These are phyloP conservation scores for Sciurus vulgaris DNA, from an alignment of 2,797 vertebrate genomes.

Conservation along the genomic window DNA sequence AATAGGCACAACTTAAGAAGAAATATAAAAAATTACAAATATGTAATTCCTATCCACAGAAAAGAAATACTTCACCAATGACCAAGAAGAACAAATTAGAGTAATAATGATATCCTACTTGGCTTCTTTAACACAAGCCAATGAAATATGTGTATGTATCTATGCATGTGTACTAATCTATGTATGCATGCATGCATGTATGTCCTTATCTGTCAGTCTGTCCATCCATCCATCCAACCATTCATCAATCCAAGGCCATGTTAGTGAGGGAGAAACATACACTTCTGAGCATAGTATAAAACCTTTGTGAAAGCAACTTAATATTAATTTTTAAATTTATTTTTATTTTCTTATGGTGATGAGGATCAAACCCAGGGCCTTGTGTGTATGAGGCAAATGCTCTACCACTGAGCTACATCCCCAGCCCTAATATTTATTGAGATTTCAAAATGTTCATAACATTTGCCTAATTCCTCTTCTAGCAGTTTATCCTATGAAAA, in stretches of 20 bases:
- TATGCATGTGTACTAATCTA: background rate
- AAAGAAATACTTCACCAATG: slow-evolving; percentile 21
- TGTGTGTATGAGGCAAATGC: no score
- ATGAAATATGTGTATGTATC: background rate
- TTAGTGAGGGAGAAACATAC: background rate
- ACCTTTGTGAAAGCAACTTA: background rate
- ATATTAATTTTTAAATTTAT: no score
- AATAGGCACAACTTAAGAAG: slow-evolving; percentile 32
- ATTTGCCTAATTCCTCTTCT: background rate
- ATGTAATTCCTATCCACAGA: slow-evolving; percentile 20
- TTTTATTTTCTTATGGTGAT: no score
- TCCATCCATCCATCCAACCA: background rate
- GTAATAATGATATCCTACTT: background rate
- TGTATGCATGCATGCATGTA: background rate
- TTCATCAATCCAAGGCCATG: background rate
- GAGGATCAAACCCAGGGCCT: no score
- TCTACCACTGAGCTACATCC: no score
- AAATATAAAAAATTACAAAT: background rate
- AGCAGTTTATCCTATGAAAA: slow-evolving; percentile 21
- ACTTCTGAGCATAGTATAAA: background rate
- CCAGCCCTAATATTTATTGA: background rate
- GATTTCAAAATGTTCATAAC: background rate
- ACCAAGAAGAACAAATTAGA: slow-evolving; percentile 5
- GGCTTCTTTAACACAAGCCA: background rate
- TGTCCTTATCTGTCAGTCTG: background rate